Percentiles rank a stretch among this genome's conserved stretches.
phyloP scores from a whole-genome alignment of 2,888 invertebrate genomes.

The Campaea margaritaria region DNA sequence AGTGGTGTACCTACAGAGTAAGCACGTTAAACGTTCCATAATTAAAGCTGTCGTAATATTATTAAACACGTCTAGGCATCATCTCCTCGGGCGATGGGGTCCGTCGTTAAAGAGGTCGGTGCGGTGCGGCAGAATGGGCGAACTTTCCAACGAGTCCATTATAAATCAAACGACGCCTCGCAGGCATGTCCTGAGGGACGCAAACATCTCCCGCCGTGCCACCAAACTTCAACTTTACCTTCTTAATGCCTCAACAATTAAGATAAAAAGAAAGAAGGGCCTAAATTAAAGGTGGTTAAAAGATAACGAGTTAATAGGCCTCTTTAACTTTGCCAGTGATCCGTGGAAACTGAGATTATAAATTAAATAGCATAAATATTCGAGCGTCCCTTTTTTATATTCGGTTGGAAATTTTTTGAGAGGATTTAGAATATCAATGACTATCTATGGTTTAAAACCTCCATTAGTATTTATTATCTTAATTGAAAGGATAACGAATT shows the following conservation, averaged over 20 bases:
- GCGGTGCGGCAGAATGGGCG: conserved; percentile 79
- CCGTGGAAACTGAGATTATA: conserved; percentile 44
- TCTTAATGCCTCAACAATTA: conserved; percentile 84
- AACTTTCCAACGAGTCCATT: conserved; percentile 85
- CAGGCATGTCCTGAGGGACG: conserved; percentile 83
- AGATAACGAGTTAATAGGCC: conserved; percentile 84
- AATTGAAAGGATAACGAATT: no score
- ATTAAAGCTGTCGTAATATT: conserved; percentile 85
- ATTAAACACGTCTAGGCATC: conserved; percentile 85
- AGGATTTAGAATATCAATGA: neutral
- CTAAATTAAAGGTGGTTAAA: conserved; percentile 84
- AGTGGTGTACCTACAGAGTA: conserved; percentile 66
- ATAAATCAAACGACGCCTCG: conserved; percentile 85
- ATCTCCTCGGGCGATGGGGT: conserved; percentile 83
- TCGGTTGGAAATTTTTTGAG: neutral
- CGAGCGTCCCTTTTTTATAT: conserved; percentile 2
- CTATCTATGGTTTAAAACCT: no score
- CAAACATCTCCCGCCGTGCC: conserved; percentile 75
- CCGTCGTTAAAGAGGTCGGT: conserved; percentile 82
- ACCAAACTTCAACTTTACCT: conserved; percentile 80
- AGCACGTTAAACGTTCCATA: conserved; percentile 80
- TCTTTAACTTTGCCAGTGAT: conserved; percentile 66
- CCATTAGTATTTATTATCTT: no score
- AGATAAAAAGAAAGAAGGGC: conserved; percentile 84
- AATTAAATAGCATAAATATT: conserved; percentile 31